phyloP scores from a whole-genome alignment of 2,113 vertebrate genomes.

The Ranitomeya imitator region DNA sequence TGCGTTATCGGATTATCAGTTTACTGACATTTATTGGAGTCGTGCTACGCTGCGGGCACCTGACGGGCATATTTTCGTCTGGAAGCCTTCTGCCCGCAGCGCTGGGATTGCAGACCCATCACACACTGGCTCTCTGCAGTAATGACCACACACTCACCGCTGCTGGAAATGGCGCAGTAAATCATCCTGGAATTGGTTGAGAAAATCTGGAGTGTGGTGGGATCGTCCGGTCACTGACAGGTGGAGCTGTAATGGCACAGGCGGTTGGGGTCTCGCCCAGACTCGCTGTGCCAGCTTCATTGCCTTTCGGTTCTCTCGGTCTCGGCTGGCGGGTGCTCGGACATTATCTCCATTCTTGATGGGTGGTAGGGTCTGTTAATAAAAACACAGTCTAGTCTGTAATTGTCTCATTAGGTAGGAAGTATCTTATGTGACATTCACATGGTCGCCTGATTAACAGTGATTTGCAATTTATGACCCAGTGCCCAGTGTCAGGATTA shows the following conservation, averaged over 20 bases:
- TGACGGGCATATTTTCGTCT: too few relatives aligned
- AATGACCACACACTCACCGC: slow-evolving; percentile 64
- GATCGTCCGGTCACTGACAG: slow-evolving; percentile 81
- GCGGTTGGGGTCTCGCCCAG: slow-evolving; percentile 72
- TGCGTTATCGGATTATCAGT: too few relatives aligned
- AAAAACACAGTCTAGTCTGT: slow-evolving; percentile 14
- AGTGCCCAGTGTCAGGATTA: not conserved
- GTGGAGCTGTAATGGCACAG: slow-evolving; percentile 75
- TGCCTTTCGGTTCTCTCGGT: slow-evolving; percentile 59
- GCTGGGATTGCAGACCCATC: not conserved
- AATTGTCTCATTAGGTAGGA: not conserved
- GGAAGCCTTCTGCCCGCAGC: too few relatives aligned
- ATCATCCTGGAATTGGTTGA: slow-evolving; percentile 70
- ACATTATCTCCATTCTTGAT: slow-evolving; percentile 65
- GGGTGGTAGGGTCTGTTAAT: slow-evolving; percentile 82
- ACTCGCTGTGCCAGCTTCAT: slow-evolving; percentile 53
- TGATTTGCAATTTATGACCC: not conserved
- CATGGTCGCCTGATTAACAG: too few relatives aligned
- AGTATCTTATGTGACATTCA: too few relatives aligned
- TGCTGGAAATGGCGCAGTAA: slow-evolving; percentile 71
- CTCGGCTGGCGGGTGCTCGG: slow-evolving; percentile 61
- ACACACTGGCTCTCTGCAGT: not conserved
- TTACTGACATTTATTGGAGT: too few relatives aligned
- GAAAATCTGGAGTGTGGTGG: slow-evolving; percentile 73
- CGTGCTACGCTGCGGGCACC: too few relatives aligned